phyloP scores from a whole-genome alignment of 2,113 vertebrate species.

The Oxygymnocypris stewartii region DNA sequence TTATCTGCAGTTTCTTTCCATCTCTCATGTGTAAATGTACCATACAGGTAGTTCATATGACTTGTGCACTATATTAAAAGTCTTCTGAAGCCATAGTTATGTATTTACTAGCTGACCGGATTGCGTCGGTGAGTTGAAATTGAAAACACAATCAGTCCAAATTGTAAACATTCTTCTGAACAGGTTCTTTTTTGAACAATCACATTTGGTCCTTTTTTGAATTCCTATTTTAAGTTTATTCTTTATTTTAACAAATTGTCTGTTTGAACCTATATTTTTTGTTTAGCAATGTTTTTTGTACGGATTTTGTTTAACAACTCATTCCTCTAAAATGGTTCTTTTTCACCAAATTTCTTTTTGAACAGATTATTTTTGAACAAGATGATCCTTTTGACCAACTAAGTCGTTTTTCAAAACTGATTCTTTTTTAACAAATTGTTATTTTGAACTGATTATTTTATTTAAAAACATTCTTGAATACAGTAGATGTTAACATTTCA shows the following conservation, averaged over 20 bases:
- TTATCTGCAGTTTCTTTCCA: background rate
- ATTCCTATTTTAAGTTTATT: too few species aligned
- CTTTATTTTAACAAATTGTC: background rate
- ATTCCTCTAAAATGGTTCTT: background rate
- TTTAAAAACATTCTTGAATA: too few species aligned
- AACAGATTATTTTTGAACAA: background rate
- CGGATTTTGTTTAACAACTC: background rate
- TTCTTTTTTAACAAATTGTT: too few species aligned
- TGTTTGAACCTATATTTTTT: background rate
- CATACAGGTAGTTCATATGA: background rate
- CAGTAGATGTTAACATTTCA: too few species aligned
- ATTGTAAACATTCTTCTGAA: background rate
- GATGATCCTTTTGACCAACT: too few species aligned
- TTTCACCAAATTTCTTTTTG: background rate
- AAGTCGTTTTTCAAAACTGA: too few species aligned
- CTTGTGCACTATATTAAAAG: background rate
- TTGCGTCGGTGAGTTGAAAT: background rate
- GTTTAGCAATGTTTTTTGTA: background rate
- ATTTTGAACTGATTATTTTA: too few species aligned
- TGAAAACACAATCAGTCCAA: background rate
- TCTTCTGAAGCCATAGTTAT: background rate
- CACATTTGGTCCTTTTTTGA: too few species aligned
- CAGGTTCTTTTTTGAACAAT: background rate
- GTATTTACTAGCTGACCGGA: background rate
- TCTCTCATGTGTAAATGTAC: background rate